Evolutionary conservation across 2,113 vertebrate genomes (phyloP), one percentile per base, ranked within the genome.

Genomic region (Pachycephala philippinensis): DNA sequence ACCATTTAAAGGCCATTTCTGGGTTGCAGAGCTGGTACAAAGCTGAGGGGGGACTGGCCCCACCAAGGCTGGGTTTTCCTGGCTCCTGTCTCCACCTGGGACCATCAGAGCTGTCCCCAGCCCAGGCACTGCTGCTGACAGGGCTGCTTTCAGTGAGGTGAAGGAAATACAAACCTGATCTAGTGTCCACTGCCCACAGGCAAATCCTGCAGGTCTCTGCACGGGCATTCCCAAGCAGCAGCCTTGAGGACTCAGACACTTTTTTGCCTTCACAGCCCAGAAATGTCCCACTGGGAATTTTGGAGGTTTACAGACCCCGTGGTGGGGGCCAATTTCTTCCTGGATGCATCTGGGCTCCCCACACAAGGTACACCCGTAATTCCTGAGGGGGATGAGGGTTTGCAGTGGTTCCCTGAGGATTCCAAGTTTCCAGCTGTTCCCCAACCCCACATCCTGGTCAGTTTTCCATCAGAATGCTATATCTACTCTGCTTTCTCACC

Each of bases 1-100:
- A 10, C 79, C 23, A 42, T 81, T 88, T 77, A 45, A 90, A 92
- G 79, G 63, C 31, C 49, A 47, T 65, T 93, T 66, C 54, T 66
- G 54, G 10, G 74, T 50, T 80, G 71, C 54, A 52, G 37, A 28
- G 52, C 64, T 54, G 57, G 79, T 33, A 70, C 49, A 28, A 45
- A 66, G 79, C 53, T 3, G 82, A 71, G 82, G 83, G 44, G 76
- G 70, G 19, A 10, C 21, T 4, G 2, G 81, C 44, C 69, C 37
- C 35, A 37, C 39, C 60, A 33, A 18, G 26, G 26, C 84, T 95
- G 77, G 22, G 12, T 13, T 21, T 63, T 57, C 42, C 70, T 83
- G 57, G 23, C 52, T 79, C 49, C 42, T 60, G 53, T 39, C 54
- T 69, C 54, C 45, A 15, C 12, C 2, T 0, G 2, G 4, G 19